Evolutionary conservation across 2,113 vertebrate species (phyloP).

Genomic region (Noctilio leporinus): DNA sequence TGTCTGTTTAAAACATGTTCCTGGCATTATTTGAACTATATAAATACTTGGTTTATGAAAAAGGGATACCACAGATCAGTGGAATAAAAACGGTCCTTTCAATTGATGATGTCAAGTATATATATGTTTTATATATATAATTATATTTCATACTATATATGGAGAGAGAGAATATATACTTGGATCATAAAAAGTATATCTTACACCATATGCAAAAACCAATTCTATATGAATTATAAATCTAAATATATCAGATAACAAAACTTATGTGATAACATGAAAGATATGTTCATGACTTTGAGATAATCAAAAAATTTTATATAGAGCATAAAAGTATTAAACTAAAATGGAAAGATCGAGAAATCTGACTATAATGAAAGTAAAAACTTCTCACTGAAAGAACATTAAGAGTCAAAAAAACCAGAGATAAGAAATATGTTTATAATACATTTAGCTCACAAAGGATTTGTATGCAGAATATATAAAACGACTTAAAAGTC

Average conservation of each 20-base stretch:
- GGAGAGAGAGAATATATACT: not conserved
- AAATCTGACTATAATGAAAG: not conserved
- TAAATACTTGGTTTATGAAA: not conserved
- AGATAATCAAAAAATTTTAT: not conserved
- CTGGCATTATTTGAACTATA: not conserved
- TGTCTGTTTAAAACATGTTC: constrained; percentile 18
- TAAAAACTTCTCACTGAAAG: not conserved
- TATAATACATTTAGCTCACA: not conserved
- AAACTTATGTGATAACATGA: not conserved
- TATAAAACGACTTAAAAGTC: not conserved
- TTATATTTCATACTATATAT: no score
- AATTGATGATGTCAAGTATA: not conserved
- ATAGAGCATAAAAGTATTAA: not conserved
- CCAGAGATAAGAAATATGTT: not conserved
- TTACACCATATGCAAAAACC: not conserved
- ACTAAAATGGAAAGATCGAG: not conserved
- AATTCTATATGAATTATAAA: not conserved
- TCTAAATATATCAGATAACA: not conserved
- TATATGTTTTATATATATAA: no score
- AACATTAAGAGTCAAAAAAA: not conserved
- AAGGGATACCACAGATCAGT: not conserved
- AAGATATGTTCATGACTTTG: not conserved
- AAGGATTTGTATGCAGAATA: not conserved
- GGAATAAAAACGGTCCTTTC: not conserved
- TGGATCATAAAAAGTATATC: not conserved